phyloP scores from a whole-genome alignment of 2,888 invertebrate genomes.

The Ephialtes manifestator region DNA sequence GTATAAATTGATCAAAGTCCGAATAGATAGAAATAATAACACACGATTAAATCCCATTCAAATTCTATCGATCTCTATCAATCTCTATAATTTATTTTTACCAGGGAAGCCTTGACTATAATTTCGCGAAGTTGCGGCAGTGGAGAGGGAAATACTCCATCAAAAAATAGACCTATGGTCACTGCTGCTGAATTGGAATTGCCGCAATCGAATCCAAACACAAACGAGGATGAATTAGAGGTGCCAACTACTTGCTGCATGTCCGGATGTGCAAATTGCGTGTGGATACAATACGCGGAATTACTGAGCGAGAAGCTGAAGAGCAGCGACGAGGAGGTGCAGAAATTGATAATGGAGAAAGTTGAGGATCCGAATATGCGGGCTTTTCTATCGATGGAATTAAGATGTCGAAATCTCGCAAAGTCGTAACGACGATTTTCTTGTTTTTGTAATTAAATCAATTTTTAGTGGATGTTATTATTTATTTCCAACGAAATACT shows the following conservation, averaged over 20 bases:
- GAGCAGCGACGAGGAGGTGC: constrained; percentile 90
- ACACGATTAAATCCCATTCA: too few species aligned
- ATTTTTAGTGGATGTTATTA: neutral
- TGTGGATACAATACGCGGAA: constrained; percentile 96
- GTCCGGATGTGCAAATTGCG: constrained; percentile 97
- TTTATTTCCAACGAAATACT: neutral
- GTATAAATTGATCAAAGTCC: too few species aligned
- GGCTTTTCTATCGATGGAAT: constrained; percentile 93
- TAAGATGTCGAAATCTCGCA: constrained; percentile 86
- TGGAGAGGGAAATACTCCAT: constrained; percentile 28
- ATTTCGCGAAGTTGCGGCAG: constrained; percentile 36
- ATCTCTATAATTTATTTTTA: too few species aligned
- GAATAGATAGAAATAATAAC: too few species aligned
- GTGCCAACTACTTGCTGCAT: constrained; percentile 95
- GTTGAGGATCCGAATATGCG: constrained; percentile 93
- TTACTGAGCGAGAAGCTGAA: constrained; percentile 89
- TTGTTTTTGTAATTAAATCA: constrained; percentile 17
- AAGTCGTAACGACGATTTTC: constrained; percentile 70
- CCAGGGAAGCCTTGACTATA: constrained; percentile 1
- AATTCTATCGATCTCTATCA: too few species aligned
- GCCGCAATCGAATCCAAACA: constrained; percentile 3
- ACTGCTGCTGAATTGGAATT: constrained; percentile 57
- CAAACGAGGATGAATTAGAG: constrained; percentile 43
- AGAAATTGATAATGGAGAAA: constrained; percentile 91
- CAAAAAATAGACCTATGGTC: constrained; percentile 60